Evolutionary conservation across 2,113 vertebrate genomes (phyloP).

Genomic region (Tupaia chinensis): DNA sequence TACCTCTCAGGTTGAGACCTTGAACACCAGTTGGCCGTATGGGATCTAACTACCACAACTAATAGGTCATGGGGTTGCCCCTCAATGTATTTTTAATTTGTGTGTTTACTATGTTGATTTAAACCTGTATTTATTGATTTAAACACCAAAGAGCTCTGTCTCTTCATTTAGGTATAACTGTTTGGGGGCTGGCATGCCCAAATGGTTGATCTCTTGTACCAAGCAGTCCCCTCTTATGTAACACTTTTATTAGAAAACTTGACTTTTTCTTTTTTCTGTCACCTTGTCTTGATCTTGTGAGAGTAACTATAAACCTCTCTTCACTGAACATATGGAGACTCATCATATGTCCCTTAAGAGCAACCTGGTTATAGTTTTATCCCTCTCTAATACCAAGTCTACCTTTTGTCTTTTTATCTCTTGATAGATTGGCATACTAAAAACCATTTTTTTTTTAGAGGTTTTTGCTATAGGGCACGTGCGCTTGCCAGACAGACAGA

Average conservation of each 20-base stretch:
- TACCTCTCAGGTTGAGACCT: too few species aligned
- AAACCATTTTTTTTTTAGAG: neutral
- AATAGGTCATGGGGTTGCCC: too few species aligned
- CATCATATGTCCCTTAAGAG: neutral
- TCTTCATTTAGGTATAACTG: neutral
- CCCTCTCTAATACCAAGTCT: neutral
- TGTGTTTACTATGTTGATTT: neutral
- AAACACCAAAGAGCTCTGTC: neutral
- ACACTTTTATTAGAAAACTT: neutral
- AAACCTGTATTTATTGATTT: neutral
- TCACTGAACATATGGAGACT: neutral
- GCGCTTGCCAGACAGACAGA: too few species aligned
- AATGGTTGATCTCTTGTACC: neutral
- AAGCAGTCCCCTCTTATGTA: neutral
- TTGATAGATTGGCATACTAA: neutral
- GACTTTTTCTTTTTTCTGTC: neutral
- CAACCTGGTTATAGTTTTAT: neutral
- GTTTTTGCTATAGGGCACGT: too few species aligned
- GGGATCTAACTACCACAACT: too few species aligned
- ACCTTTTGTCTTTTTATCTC: neutral
- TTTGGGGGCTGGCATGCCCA: neutral
- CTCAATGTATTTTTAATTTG: conserved; percentile 24
- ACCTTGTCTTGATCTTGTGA: neutral
- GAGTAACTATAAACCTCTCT: neutral
- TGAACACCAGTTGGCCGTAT: too few species aligned